A percentile compares a stretch with the other conserved stretches of the same genome.
These are phyloP conservation scores for Theodoxus fluviatilis DNA, from an alignment of 2,888 invertebrate species.

Conservation along the genomic window DNA sequence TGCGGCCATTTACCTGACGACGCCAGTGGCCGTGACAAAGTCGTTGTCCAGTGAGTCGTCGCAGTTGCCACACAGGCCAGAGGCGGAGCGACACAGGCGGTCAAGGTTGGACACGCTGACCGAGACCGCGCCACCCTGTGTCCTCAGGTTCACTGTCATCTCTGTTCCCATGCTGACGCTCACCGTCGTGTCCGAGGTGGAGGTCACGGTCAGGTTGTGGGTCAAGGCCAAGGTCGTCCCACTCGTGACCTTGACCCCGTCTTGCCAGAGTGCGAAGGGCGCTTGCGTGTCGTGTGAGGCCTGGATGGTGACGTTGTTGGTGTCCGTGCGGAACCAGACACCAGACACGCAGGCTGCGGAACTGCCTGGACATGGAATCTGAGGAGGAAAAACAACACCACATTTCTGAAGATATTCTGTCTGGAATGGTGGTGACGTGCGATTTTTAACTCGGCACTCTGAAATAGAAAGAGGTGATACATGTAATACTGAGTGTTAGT, in stretches of 20 bases:
- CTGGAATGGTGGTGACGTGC: no score
- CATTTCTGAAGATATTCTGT: no score
- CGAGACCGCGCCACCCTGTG: conserved; percentile 20
- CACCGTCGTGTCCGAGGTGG: conserved; percentile 25
- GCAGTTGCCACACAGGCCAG: conserved; percentile 47
- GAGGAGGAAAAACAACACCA: no score
- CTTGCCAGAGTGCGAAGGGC: conserved; percentile 32
- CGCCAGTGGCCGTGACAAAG: conserved; percentile 30
- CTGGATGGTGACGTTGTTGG: conserved; percentile 37
- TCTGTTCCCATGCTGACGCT: conserved; percentile 27
- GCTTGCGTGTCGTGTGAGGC: conserved; percentile 27
- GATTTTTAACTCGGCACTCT: no score
- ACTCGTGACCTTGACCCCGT: conserved; percentile 25
- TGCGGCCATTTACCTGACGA: no score
- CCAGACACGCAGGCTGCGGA: conserved; percentile 36
- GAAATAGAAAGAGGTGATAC: no score
- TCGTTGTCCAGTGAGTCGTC: conserved; percentile 43
- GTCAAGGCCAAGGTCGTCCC: conserved; percentile 19
- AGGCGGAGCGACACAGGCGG: conserved; percentile 11
- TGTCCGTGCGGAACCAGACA: conserved; percentile 37
- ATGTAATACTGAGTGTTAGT: no score
- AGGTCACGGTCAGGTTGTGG: conserved; percentile 19
- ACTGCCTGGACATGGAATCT: conserved; percentile 39
- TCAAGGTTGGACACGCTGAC: conserved; percentile 31
- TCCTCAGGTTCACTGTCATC: conserved; percentile 33